These are phyloP conservation scores for Rambutsinella grinnellia DNA, from an alignment of 2,888 invertebrate genomes.

Conservation along the genomic window DNA sequence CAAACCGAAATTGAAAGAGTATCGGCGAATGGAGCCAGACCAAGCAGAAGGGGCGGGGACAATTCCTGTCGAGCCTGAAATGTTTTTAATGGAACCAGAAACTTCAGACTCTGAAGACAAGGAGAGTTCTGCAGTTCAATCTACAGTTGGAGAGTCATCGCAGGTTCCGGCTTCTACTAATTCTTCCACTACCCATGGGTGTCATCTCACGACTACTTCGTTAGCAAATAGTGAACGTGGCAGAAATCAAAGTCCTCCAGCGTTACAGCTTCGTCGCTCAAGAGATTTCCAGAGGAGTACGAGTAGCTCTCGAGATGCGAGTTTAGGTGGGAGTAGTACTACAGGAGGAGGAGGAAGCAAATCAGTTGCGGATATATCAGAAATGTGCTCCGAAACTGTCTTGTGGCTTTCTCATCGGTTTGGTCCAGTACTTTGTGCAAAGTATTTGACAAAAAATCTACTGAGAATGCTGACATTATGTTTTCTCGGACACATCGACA, in stretches of 20 bases:
- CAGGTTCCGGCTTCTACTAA: background rate
- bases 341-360: slow-evolving; percentile 36
- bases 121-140: slow-evolving; percentile 64
- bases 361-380: slow-evolving; percentile 71
- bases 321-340: slow-evolving; percentile 27
- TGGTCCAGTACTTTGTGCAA: slow-evolving; percentile 93
- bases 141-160: slow-evolving; percentile 66
- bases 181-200: background rate
- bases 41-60: slow-evolving; percentile 10
- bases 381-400: slow-evolving; percentile 88
- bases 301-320: slow-evolving; percentile 48
- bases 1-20: background rate
- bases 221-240: slow-evolving; percentile 5
- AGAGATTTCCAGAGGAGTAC: slow-evolving; percentile 32
- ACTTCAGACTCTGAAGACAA: slow-evolving; percentile 80
- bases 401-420: slow-evolving; percentile 94
- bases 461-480: slow-evolving; percentile 94
- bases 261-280: slow-evolving; percentile 24
- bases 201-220: background rate
- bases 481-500: slow-evolving; percentile 85
- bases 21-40: slow-evolving; percentile 40
- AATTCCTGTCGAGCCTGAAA: slow-evolving; percentile 70
- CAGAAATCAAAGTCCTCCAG: slow-evolving; percentile 32
- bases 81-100: slow-evolving; percentile 79
- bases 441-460: slow-evolving; percentile 90